phyloP scores from a whole-genome alignment of 2,888 invertebrate genomes.

The Flexamia atlantica region DNA sequence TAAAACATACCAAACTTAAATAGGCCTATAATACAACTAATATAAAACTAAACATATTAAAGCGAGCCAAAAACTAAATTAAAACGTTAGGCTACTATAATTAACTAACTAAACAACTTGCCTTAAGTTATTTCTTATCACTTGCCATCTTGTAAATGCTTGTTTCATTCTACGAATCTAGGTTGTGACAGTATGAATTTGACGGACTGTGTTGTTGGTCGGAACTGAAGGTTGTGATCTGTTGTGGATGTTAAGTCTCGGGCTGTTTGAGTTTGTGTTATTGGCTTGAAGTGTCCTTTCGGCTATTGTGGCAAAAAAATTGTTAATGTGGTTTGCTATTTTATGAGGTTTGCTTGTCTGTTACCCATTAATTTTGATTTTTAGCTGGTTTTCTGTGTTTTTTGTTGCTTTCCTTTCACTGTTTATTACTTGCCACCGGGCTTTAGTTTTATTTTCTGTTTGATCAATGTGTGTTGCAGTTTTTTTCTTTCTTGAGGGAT shows the following conservation, averaged over 20 bases:
- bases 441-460: slow-evolving; percentile 35
- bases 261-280: background rate
- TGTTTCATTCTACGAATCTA: too few relatives aligned
- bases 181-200: too few relatives aligned
- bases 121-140: too few relatives aligned
- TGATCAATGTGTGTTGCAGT: background rate
- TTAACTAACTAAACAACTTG: too few relatives aligned
- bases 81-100: too few relatives aligned
- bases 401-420: slow-evolving; percentile 5
- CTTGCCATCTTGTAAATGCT: too few relatives aligned
- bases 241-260: background rate
- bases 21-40: too few relatives aligned
- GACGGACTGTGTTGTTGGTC: too few relatives aligned
- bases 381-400: background rate
- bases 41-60: too few relatives aligned
- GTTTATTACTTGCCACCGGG: slow-evolving; percentile 31
- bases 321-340: slow-evolving; percentile 10
- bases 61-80: too few relatives aligned
- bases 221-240: background rate
- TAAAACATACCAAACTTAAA: too few relatives aligned
- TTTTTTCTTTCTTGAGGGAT: background rate
- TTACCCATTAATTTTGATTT: background rate
- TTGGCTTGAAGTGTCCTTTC: background rate
- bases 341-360: background rate
- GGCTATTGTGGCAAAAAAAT: slow-evolving; percentile 6